Percentiles rank a stretch among this genome's conserved stretches.
phyloP scores from a whole-genome alignment of 1,140 invertebrate genomes.

The Ectropis grisescens region DNA sequence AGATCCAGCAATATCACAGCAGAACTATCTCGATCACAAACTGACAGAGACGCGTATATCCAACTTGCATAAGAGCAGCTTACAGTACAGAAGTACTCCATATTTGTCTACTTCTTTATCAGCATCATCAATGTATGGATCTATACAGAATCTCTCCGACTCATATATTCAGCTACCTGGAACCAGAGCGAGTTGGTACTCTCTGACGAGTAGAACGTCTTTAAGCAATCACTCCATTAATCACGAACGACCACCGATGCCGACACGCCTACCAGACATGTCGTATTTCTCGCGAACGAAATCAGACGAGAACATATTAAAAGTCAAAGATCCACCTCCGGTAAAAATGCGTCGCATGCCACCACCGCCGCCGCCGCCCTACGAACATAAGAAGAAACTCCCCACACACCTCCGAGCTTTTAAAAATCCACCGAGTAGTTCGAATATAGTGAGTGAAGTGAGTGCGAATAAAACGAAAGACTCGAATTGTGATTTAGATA shows the following conservation, averaged over 20 bases:
- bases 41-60: conserved; percentile 71
- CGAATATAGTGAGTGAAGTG: conserved; percentile 24
- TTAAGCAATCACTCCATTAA: conserved; percentile 69
- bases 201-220: conserved; percentile 67
- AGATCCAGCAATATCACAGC: conserved; percentile 88
- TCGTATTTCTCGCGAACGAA: conserved; percentile 76
- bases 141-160: conserved; percentile 82
- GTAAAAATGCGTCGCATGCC: conserved; percentile 76
- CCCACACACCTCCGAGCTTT: conserved; percentile 39
- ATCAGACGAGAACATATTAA: conserved; percentile 85
- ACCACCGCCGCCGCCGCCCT: conserved; percentile 81
- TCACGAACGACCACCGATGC: conserved; percentile 70
- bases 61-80: conserved; percentile 73
- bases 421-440: conserved; percentile 23
- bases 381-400: conserved; percentile 68
- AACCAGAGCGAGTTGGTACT: conserved; percentile 71
- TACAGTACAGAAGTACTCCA: conserved; percentile 85
- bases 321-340: conserved; percentile 72
- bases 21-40: conserved; percentile 91
- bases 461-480: conserved; percentile 39
- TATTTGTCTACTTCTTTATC: conserved; percentile 78
- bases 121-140: conserved; percentile 77
- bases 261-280: conserved; percentile 67
- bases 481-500: conserved; percentile 76
- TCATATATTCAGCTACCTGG: conserved; percentile 76